Base-by-base conservation (phyloP, 2,888 invertebrate species). In the Eupithecia tripunctaria region DNA sequence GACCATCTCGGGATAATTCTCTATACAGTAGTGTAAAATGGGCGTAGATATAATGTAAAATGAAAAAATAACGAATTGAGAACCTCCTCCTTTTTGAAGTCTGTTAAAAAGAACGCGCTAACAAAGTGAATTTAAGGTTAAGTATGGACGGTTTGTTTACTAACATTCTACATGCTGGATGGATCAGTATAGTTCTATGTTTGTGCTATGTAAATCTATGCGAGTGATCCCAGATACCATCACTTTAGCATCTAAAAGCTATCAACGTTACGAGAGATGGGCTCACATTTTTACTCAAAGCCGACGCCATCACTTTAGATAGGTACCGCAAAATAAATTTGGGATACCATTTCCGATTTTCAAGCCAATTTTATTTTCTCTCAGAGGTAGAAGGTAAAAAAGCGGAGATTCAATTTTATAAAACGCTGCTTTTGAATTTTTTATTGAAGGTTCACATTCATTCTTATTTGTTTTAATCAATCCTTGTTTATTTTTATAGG, bases 241-340 rank as follows among this genome's bases (percentile, higher is more conserved):
- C 10, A 14, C 56, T 71, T 71, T 68, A 41, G 8, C 29, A 43
- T 27, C 68, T 68, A 71, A 74, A 74, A 74, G 71, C 74, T 62
- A 14, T 1, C 4, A 12, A 68, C 60, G 66, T 56, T 51, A 32
- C 60, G 41, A 41, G 36, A 43, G 15, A 18, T 68, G 21, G 36
- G 27, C 59, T 65, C 59, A 68, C 60, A 32, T 68, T 74, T 73
- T 68, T 60, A 47, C 47, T 65, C 38, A 56, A 67, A 71, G 62
- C 68, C 62, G 51, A 47, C 68, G 71, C 66, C 68, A 74, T 68
- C 60, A 68, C 68, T 71, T 62, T 68, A 29, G 25, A 68, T 25
- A 25, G 0, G 51, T 29, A 68, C 71, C 68, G 38, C 65, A 60
- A 71, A 68, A 59, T 69, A 70, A 63, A 32, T 59, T 67, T 38